Evolutionary conservation across 2,888 invertebrate species (phyloP), one percentile per base, ranked within the genome.

Genomic region (Chirona hameri): DNA sequence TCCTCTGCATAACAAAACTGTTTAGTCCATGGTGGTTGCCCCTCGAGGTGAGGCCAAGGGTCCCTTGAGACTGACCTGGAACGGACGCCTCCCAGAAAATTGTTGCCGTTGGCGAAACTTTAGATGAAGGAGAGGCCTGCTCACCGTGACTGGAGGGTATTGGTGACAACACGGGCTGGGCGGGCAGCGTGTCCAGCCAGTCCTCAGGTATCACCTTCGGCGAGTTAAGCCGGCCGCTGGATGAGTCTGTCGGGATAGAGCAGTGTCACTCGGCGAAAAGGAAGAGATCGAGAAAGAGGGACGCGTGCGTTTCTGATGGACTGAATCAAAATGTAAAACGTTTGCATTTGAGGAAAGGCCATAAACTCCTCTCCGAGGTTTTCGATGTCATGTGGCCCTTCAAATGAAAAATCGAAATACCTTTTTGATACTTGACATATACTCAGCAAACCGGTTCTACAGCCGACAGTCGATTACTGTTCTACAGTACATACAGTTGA

Each of bases 131-230:
- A 5, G 27, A 65, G 12, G n/a, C 10, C 65, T n/a, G 15, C 31
- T 72, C 31, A 18, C 72, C 72, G 15, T 18, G 31, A 15, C 31
- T 72, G 31, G 72, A 72, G 5, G 18, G 1, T 31, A 76, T 24
- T 9, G 76, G 76, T 1, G 76, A 76, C 7, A 76, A 15, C 21
- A 18, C 9, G 0, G 76, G 46, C 39, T 76, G 39, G 21, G 46
- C 39, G 39, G 76, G 76, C 76, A 46, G 5, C 9, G 76, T 24
- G 76, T 76, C 76, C 46, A 76, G 76, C 76, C 76, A 76, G 76
- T 76, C 76, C 39, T 76, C 76, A 1, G 76, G 76, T 2, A 76
- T 76, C 39, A 46, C 76, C 24, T 76, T 76, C 24, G 76, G 76
- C 21, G 76, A 76, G 76, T 24, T 76, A 7, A 76, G 39, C 3